A percentile compares a stretch with the other conserved stretches of the same genome.
Conservation (phyloP, 2,888 invertebrate species). For the Hypomecis punctinalis region DNA sequence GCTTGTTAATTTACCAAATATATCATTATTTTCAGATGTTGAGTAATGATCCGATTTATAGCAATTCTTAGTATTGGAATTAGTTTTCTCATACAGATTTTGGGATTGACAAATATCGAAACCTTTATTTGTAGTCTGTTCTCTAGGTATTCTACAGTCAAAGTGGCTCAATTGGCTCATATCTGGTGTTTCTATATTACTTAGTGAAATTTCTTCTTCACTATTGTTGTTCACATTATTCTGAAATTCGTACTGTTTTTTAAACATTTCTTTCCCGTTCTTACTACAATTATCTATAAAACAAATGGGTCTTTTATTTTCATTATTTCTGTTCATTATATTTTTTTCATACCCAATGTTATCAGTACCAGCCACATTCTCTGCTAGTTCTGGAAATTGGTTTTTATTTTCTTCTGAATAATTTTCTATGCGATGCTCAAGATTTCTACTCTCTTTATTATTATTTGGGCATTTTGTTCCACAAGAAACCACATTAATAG, state of each 20-base stretch:
- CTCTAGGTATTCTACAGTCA: constrained; percentile 2
- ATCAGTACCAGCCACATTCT: neutral
- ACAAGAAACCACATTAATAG: neutral
- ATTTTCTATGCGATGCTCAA: neutral
- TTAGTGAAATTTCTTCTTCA: neutral
- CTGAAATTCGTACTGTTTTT: neutral
- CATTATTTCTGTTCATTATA: neutral
- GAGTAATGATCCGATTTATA: neutral
- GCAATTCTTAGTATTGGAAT: neutral
- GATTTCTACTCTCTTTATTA: neutral
- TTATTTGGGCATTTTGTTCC: neutral
- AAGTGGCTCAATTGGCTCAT: neutral
- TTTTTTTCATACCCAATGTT: neutral
- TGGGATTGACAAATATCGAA: neutral
- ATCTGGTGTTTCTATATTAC: neutral
- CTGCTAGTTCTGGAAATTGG: neutral
- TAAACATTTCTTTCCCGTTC: neutral
- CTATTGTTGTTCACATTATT: neutral
- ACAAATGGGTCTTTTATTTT: neutral
- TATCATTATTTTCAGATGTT: neutral
- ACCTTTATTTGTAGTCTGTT: neutral
- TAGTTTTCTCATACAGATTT: neutral
- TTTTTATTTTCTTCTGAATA: neutral
- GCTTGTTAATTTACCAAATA: neutral
- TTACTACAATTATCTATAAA: neutral